Percentiles rank a stretch among this genome's conserved stretches.
Conservation (phyloP, 2,797 vertebrate genomes). For the Holocentrus rufus region DNA sequence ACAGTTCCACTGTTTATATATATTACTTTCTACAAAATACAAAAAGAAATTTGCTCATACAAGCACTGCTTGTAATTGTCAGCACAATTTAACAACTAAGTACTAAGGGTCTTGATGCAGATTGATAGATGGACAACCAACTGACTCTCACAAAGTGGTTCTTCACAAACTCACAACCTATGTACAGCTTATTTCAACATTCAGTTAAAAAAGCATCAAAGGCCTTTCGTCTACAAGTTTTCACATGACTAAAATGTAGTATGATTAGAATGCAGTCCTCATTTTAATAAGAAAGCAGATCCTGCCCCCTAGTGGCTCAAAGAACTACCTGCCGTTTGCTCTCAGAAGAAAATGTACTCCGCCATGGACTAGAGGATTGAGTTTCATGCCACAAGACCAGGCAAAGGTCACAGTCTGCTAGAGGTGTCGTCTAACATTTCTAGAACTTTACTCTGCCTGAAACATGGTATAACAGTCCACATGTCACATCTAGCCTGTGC, state of each 20-base stretch:
- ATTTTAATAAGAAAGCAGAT: slow-evolving; percentile 23
- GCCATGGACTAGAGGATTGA: slow-evolving; percentile 11
- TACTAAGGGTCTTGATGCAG: slow-evolving; percentile 33
- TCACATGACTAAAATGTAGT: not conserved
- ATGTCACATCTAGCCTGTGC: slow-evolving; percentile 5
- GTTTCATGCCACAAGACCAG: slow-evolving; percentile 44
- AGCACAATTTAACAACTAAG: slow-evolving; percentile 21
- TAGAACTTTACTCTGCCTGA: slow-evolving; percentile 14
- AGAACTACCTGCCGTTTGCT: not conserved
- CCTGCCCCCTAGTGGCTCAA: slow-evolving; percentile 68
- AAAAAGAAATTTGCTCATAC: slow-evolving; percentile 55
- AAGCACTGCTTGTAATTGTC: slow-evolving; percentile 69
- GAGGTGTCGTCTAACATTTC: not conserved
- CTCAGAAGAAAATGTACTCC: not conserved
- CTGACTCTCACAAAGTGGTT: slow-evolving; percentile 41
- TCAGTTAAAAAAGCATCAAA: slow-evolving; percentile 45
- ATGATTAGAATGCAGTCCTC: not conserved
- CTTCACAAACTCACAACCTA: slow-evolving; percentile 54
- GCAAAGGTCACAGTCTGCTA: slow-evolving; percentile 58
- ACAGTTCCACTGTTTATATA: slow-evolving; percentile 59
- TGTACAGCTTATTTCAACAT: slow-evolving; percentile 35
- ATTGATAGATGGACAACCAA: slow-evolving; percentile 40
- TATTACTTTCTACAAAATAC: slow-evolving; percentile 66
- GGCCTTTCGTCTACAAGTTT: slow-evolving; percentile 38
- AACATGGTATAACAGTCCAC: slow-evolving; percentile 12